Base-by-base conservation (phyloP, 2,113 vertebrate species). In the Hippocampus comes region DNA sequence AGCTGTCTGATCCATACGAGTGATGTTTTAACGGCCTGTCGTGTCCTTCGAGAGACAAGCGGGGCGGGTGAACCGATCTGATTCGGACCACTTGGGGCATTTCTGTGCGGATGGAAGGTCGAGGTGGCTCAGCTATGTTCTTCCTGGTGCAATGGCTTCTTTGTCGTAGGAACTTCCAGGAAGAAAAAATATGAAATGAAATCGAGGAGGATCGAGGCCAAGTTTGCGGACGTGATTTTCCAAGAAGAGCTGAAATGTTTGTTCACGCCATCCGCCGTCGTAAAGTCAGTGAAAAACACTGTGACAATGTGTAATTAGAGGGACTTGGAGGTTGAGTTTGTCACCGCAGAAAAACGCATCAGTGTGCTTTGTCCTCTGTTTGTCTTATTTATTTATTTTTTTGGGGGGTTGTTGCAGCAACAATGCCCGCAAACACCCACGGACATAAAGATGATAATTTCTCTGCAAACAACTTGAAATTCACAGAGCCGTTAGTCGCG, bases 401-500 rank as follows among this genome's bases (percentile, higher is more conserved):
- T 4, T 0, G 2, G 2, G 30, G 34, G 34, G 34, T 38, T 61
- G 65, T 83, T 72, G 78, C 63, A 68, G 34, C 43, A 66, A 72
- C 67, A 78, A 43, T 67, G 34, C 53, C 67, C 9, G 67, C 49
- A 66, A 60, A 68, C 63, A 78, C 68, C 67, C 69, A 9, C 15
- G 23, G n/a, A 25, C 30, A 41, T 48, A 61, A 71, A 68, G 49
- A 61, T 67, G 41, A 41, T 59, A 61, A 17, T 70, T 82, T 64
- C 63, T 55, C 27, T 3, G 59, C 59, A 61, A 61, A 34, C 59
- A 38, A 61, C 59, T 61, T 34, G 63, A 67, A 74, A 76, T 61
- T 59, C 63, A 53, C 70, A 78, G 65, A 70, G 74, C 49, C 64
- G 72, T 76, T 74, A 74, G 71, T 63, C 69, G 68, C 59, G 64